Conservation (phyloP, 2,113 vertebrate species). For the Sus scrofa region T2T-Sscrofa CM000822.6:34820501-34821000, state of each 20-base stretch:
- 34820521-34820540: constrained; percentile 57
- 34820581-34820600: constrained; percentile 37
- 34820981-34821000: constrained; percentile 43
- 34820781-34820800: constrained; percentile 11
- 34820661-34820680: constrained; percentile 11
- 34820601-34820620: constrained; percentile 8
- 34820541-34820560: constrained; percentile 59
- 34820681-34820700: constrained; percentile 56
- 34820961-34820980: constrained; percentile 62
- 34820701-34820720: not conserved
- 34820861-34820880: constrained; percentile 30
- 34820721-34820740: constrained; percentile 21
- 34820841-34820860: not conserved
- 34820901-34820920: not conserved
- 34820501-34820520: constrained; percentile 69
- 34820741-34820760: not conserved
- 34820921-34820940: constrained; percentile 48
- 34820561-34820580: constrained; percentile 38
- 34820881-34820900: constrained; percentile 20
- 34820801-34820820: constrained; percentile 35
- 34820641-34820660: constrained; percentile 51
- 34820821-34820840: constrained; percentile 21
- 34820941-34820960: constrained; percentile 50
- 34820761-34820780: constrained; percentile 51
- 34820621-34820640: not conserved